A percentile compares a stretch with the other conserved stretches of the same genome.
Conservation (phyloP, 2,113 vertebrate genomes). For the Lagopus muta region DNA sequence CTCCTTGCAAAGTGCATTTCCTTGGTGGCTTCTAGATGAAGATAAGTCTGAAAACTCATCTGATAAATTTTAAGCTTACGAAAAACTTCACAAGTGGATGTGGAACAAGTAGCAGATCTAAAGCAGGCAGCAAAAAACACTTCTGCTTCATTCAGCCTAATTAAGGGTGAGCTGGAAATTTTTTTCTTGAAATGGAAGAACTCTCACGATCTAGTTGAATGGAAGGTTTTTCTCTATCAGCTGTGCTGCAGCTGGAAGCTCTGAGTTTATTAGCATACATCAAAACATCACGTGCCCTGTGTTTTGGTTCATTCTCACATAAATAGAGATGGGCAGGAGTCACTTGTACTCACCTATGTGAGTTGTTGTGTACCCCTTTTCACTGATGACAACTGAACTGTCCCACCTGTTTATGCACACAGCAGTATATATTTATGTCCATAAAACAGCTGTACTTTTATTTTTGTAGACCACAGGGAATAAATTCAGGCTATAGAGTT, state of each 20-base stretch:
- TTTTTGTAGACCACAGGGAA: not conserved
- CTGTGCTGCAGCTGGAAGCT: not conserved
- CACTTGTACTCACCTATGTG: not conserved
- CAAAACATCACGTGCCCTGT: not conserved
- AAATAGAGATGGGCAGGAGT: not conserved
- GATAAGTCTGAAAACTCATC: not conserved
- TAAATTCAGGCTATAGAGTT: not conserved
- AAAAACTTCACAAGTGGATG: not conserved
- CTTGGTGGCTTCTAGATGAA: not conserved
- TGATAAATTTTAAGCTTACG: not conserved
- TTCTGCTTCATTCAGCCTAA: not conserved
- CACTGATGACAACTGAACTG: not conserved
- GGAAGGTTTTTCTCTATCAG: not conserved
- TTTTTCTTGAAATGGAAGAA: not conserved
- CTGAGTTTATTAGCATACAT: not conserved
- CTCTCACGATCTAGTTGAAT: not conserved
- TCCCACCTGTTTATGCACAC: not conserved
- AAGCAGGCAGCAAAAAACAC: not conserved
- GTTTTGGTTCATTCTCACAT: not conserved
- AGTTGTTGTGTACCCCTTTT: not conserved
- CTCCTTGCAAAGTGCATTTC: not conserved
- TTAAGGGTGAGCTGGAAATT: not conserved
- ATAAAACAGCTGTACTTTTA: not conserved
- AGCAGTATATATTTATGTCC: not conserved
- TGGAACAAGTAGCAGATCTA: not conserved